These are phyloP conservation scores for Digitonthophagus gazella DNA, from an alignment of 2,888 invertebrate genomes.

Conservation along the genomic window DNA sequence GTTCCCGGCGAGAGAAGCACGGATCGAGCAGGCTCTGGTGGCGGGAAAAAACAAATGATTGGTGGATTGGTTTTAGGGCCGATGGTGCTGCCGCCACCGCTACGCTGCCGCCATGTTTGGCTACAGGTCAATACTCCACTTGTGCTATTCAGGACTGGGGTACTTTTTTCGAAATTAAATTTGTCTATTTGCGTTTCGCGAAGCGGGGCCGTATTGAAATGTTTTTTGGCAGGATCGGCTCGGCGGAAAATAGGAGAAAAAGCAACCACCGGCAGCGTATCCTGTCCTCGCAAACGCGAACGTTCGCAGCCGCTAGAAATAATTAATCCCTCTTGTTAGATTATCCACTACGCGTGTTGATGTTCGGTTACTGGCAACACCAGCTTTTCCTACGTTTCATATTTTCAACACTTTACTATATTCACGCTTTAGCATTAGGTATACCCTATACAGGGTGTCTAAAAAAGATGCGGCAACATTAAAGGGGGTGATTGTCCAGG, in stretches of 20 bases:
- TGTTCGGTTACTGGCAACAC: neutral
- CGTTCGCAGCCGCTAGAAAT: neutral
- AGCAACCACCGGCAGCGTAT: neutral
- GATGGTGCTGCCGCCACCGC: neutral
- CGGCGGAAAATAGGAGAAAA: constrained; percentile 5
- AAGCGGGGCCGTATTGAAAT: constrained; percentile 11
- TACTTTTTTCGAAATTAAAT: constrained; percentile 13
- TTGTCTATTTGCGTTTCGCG: constrained; percentile 10
- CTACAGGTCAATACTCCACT: constrained; percentile 38
- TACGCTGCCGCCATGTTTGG: constrained; percentile 45
- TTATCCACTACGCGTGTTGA: neutral
- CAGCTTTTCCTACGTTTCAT: no score
- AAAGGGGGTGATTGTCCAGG: no score
- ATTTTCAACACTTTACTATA: no score
- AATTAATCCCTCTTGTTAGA: neutral
- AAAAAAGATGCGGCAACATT: no score
- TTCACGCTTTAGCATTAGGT: no score
- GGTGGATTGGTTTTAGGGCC: constrained; percentile 48
- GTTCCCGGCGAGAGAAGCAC: neutral
- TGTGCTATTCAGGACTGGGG: neutral
- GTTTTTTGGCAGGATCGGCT: constrained; percentile 1
- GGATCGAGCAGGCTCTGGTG: constrained; percentile 2
- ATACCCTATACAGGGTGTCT: no score
- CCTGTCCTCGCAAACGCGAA: neutral
- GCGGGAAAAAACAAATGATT: constrained; percentile 49